These are phyloP conservation scores for Dysidea cf. avara DNA, from an alignment of 37 sponge, comb jelly and placozoan genomes.

Conservation along the genomic window DNA sequence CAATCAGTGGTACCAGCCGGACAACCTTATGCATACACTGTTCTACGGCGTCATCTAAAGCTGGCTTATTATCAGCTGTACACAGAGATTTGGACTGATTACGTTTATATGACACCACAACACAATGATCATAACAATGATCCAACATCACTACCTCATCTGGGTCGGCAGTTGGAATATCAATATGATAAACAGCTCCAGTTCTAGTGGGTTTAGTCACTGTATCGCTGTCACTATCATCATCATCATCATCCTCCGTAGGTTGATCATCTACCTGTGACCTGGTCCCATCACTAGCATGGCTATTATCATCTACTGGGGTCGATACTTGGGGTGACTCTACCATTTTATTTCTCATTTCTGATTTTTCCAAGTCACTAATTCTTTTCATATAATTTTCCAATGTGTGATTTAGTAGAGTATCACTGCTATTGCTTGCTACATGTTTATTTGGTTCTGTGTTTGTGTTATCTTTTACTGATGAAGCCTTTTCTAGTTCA, in stretches of 20 bases:
- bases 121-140: constrained; percentile 41
- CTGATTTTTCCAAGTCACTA: too few relatives aligned
- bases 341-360: too few relatives aligned
- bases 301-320: too few relatives aligned
- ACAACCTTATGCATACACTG: constrained; percentile 44
- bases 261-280: too few relatives aligned
- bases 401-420: background rate
- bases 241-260: too few relatives aligned
- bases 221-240: too few relatives aligned
- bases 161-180: constrained; percentile 6
- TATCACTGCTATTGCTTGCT: background rate
- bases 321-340: too few relatives aligned
- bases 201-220: too few relatives aligned
- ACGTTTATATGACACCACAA: background rate
- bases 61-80: background rate
- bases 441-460: background rate
- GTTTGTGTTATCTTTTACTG: background rate
- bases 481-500: constrained; percentile 12
- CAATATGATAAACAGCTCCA: constrained; percentile 17
- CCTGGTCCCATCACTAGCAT: too few relatives aligned
- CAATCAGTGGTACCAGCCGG: constrained; percentile 39
- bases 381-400: too few relatives aligned
- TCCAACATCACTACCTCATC: constrained; percentile 14
- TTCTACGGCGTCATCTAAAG: constrained; percentile 4
- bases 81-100: background rate